Evolutionary conservation across 2,113 vertebrate species (phyloP), one percentile per base, ranked within the genome.

Genomic region (Entelurus aequoreus): DNA sequence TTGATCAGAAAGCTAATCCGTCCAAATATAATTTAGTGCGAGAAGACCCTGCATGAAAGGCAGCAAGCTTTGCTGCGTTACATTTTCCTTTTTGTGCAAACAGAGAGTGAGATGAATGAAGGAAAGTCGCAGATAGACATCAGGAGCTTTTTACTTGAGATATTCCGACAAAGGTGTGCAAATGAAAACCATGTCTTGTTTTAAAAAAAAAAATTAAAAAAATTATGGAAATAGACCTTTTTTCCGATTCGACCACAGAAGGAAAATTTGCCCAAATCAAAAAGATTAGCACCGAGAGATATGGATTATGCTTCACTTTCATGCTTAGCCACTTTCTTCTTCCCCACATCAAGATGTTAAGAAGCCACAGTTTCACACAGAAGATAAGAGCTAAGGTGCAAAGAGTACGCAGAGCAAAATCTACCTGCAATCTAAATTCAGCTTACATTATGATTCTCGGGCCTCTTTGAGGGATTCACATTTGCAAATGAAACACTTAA

Each of bases 91-190:
- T 1, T 63, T 66, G 19, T 44, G 60, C 28, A 55, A 5, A 14
- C 60, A 63, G 48, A 51, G 66, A 52, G 49, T 42, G 42, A 77
- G 65, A 40, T 40, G 67, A 75, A 54, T 52, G 69, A 36, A 12
- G 48, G 51, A 46, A 60, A 55, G 48, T 28, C 40, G 35, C 37
- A 70, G 78, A 83, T 88, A 79, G 63, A 74, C 60, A 88, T 89
- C 84, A 74, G 64, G 47, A 58, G 74, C 85, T 85, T 83, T 28
- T 83, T 83, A 87, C 73, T 76, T 51, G 58, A 77, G 62, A 66
- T 87, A 88, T 87, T 87, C 87, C 82, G n/a, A 78, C 72, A 72
- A 63, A 78, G 71, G 56, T 82, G 80, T 81, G 85, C 62, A 87
- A 87, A 87, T 84, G 79, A 88, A 88, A 86, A 84, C 64, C 79